Conservation (phyloP, 53 echinoderm and acorn worm genomes). For the Antedon mediterranea region DNA sequence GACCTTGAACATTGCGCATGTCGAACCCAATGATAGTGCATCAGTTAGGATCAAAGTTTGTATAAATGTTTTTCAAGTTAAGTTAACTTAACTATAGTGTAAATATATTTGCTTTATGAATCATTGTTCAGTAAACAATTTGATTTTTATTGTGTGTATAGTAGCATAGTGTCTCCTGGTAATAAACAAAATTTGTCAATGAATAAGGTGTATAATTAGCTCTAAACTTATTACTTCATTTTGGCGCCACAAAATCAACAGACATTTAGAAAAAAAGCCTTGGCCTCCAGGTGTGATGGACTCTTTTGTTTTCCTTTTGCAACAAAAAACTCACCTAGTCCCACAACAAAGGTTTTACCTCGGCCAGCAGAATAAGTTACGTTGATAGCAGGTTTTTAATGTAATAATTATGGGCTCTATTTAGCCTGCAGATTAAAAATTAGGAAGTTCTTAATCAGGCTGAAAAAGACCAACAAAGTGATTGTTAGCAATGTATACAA, state of each 20-base stretch:
- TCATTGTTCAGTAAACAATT: too few relatives aligned
- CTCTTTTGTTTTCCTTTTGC: neutral
- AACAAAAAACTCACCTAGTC: neutral
- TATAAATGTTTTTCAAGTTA: too few relatives aligned
- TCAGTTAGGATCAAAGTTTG: too few relatives aligned
- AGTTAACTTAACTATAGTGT: too few relatives aligned
- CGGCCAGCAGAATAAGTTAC: too few relatives aligned
- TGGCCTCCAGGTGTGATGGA: neutral
- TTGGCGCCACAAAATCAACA: neutral
- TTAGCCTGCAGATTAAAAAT: neutral
- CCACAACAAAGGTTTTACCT: too few relatives aligned
- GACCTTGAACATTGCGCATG: too few relatives aligned
- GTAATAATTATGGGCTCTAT: neutral
- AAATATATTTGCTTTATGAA: too few relatives aligned
- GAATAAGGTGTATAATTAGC: neutral
- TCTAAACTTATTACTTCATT: neutral
- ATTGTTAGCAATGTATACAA: too few relatives aligned
- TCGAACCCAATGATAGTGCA: too few relatives aligned
- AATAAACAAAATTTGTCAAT: neutral
- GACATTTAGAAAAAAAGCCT: neutral
- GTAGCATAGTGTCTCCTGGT: neutral
- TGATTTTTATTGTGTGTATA: too few relatives aligned
- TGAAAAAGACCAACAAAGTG: neutral
- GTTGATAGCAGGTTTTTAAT: too few relatives aligned
- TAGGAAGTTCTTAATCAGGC: neutral